Conservation (phyloP, 2,797 vertebrate genomes). For the Sandelia bainsii region DNA sequence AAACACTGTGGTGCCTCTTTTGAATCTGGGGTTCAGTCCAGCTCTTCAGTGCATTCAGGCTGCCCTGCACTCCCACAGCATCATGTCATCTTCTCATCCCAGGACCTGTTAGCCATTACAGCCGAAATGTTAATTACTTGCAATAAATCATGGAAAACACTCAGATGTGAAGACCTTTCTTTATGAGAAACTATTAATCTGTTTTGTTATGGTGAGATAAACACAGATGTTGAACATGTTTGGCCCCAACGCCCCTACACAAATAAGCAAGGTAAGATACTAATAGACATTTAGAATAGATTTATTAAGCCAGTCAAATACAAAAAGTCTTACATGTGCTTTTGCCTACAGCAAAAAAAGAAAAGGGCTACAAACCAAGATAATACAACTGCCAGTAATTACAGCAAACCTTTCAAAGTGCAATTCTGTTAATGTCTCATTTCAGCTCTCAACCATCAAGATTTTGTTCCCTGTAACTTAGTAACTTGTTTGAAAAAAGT, state of each 20-base stretch:
- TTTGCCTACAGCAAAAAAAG: slow-evolving; percentile 80
- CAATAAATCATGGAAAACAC: slow-evolving; percentile 79
- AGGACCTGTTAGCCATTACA: slow-evolving; percentile 60
- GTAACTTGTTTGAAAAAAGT: slow-evolving; percentile 58
- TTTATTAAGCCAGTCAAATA: slow-evolving; percentile 90
- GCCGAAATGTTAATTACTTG: slow-evolving; percentile 36
- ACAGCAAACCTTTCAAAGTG: slow-evolving; percentile 82
- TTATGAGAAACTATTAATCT: not conserved
- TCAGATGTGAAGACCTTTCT: slow-evolving; percentile 15
- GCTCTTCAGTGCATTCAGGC: slow-evolving; percentile 96
- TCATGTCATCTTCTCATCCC: slow-evolving; percentile 73
- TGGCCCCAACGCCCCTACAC: not conserved
- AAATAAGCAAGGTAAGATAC: slow-evolving; percentile 41
- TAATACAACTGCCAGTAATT: slow-evolving; percentile 83
- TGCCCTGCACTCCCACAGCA: slow-evolving; percentile 70
- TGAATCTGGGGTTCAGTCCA: slow-evolving; percentile 79
- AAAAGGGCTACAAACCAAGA: slow-evolving; percentile 74
- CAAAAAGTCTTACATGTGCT: slow-evolving; percentile 89
- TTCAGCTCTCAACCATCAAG: slow-evolving; percentile 67
- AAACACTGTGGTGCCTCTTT: slow-evolving; percentile 84
- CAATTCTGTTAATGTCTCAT: slow-evolving; percentile 72
- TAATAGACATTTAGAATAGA: slow-evolving; percentile 85
- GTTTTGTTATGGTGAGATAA: not conserved
- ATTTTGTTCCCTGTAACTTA: slow-evolving; percentile 61
- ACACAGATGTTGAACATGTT: not conserved